phyloP scores from a whole-genome alignment of 2,888 invertebrate species.

The Trichogramma dendrolimi region DNA sequence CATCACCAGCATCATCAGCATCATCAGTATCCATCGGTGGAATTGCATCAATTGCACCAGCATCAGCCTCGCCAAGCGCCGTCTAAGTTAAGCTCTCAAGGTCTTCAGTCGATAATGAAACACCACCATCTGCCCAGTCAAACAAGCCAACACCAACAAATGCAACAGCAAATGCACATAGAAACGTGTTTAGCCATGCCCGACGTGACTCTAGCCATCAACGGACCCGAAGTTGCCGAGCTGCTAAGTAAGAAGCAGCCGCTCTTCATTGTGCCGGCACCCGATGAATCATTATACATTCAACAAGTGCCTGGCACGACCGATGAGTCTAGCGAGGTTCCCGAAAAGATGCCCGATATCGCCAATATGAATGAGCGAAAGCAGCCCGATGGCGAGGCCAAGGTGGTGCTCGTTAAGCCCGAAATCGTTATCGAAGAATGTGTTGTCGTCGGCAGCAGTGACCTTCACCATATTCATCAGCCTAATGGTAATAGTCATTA shows the following conservation, averaged over 20 bases:
- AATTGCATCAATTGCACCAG: conserved; percentile 12
- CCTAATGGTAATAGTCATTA: neutral
- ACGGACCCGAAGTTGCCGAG: conserved; percentile 34
- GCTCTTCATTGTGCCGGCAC: neutral
- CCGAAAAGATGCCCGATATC: conserved; percentile 44
- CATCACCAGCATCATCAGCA: no score
- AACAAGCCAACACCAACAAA: no score
- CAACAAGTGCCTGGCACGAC: no score
- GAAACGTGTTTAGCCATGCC: conserved; percentile 44
- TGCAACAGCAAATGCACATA: conserved; percentile 33
- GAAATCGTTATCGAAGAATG: conserved; percentile 7
- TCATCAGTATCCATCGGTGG: neutral
- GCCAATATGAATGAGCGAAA: conserved; percentile 45
- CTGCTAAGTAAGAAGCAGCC: neutral
- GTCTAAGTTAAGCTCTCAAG: no score
- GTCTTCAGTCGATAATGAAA: no score
- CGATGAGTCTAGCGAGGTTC: conserved; percentile 18
- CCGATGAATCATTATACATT: no score
- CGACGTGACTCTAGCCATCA: conserved; percentile 47
- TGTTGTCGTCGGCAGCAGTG: no score
- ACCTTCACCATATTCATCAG: neutral
- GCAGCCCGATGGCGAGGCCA: conserved; percentile 45
- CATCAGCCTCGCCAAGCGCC: conserved; percentile 9
- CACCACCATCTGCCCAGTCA: no score
- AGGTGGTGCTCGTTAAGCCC: neutral